Evolutionary conservation across 2,113 vertebrate species (phyloP).

Genomic region (Orcinus orca): DNA sequence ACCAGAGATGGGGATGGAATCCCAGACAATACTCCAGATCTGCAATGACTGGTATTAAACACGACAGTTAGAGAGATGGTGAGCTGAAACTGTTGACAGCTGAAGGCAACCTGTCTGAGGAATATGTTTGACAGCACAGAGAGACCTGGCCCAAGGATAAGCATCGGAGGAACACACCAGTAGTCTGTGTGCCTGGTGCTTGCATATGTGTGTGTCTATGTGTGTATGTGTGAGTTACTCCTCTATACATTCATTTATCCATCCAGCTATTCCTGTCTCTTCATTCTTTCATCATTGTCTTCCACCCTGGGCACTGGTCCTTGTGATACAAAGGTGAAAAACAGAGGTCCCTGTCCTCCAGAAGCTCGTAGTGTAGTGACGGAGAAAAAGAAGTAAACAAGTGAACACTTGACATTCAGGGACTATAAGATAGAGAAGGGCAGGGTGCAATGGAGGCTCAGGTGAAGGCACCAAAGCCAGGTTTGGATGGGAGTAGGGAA

Average conservation of each 20-base stretch:
- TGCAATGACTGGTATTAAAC: background rate
- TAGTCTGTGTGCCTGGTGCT: background rate
- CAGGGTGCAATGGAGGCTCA: background rate
- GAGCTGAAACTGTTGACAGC: constrained; percentile 32
- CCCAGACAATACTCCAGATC: background rate
- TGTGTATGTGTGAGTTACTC: background rate
- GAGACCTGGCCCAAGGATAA: background rate
- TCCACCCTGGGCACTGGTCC: background rate
- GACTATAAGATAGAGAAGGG: background rate
- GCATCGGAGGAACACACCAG: background rate
- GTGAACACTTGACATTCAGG: background rate
- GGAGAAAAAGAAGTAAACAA: background rate
- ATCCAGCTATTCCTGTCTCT: background rate
- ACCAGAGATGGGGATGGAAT: background rate
- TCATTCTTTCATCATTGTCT: background rate
- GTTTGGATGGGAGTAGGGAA: background rate
- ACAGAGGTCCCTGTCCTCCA: background rate
- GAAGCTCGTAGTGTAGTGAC: background rate
- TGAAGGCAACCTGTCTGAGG: background rate
- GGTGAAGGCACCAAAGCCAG: background rate
- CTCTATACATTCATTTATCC: background rate
- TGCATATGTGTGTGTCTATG: background rate
- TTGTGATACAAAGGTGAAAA: background rate
- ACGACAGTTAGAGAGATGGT: background rate
- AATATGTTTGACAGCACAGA: background rate